Evolutionary conservation across 2,888 invertebrate species (phyloP).

Genomic region (Tuberolachnus salignus): DNA sequence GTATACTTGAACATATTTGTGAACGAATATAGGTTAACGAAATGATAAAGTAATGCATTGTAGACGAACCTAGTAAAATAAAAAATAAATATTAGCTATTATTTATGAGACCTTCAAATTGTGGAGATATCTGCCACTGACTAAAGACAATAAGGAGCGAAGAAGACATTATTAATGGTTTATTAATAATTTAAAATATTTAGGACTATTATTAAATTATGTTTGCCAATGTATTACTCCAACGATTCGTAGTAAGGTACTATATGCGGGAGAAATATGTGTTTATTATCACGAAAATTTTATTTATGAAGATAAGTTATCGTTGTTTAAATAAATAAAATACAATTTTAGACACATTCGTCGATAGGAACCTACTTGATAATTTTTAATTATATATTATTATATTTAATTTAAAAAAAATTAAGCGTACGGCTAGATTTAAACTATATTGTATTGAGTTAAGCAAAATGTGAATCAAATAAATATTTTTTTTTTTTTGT

Average conservation of each 20-base stretch:
- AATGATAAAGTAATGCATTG: background rate
- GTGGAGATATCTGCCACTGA: background rate
- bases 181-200: too few species aligned
- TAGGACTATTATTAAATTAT: background rate
- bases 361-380: too few species aligned
- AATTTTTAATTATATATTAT: too few species aligned
- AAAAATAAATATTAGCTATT: background rate
- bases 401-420: too few species aligned
- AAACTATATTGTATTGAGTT: too few species aligned
- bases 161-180: background rate
- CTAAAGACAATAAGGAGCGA: background rate
- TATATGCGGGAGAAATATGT: background rate
- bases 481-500: too few species aligned
- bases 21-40: conserved; percentile 11
- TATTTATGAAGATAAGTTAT: background rate
- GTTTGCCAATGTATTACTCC: background rate
- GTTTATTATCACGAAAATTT: background rate
- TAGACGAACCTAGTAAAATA: background rate
- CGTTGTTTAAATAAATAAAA: too few species aligned
- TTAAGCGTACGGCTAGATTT: too few species aligned
- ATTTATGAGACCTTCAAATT: background rate
- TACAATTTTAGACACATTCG: too few species aligned
- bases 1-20: background rate
- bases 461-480: too few species aligned
- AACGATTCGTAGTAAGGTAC: background rate